Percentiles rank a stretch among this genome's conserved stretches.
Conservation (phyloP, 2,113 vertebrate genomes). For the Odobenus rosmarus region DNA sequence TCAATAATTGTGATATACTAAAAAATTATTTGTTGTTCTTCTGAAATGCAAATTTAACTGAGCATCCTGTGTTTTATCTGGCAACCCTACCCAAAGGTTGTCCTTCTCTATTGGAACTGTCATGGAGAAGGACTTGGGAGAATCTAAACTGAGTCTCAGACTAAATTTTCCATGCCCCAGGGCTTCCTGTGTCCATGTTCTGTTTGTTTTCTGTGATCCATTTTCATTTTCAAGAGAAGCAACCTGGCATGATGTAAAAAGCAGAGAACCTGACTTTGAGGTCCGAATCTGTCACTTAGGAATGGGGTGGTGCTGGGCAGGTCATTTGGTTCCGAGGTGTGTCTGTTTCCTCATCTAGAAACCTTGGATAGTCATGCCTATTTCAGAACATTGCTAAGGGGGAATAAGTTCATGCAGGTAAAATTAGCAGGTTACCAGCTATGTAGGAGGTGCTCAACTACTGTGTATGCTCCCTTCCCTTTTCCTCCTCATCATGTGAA, state of each 20-base stretch:
- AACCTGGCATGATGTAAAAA: neutral
- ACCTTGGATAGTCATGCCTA: fast-evolving
- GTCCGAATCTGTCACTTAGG: neutral
- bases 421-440: neutral
- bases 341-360: neutral
- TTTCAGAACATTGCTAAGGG: neutral
- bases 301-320: neutral
- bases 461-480: neutral
- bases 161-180: neutral
- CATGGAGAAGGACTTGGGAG: neutral
- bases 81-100: neutral
- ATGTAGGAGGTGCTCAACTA: fast-evolving
- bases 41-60: constrained; percentile 2
- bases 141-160: constrained; percentile 19
- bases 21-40: neutral
- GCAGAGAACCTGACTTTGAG: neutral
- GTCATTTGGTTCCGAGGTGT: neutral
- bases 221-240: neutral
- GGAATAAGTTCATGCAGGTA: neutral
- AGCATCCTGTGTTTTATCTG: neutral
- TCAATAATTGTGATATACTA: neutral
- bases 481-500: neutral
- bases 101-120: neutral
- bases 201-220: neutral
- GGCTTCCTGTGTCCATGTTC: neutral